Percentiles rank a stretch among this genome's conserved stretches.
Conservation (phyloP, 2,888 invertebrate genomes). For the Phyllotreta cruciferae region DNA sequence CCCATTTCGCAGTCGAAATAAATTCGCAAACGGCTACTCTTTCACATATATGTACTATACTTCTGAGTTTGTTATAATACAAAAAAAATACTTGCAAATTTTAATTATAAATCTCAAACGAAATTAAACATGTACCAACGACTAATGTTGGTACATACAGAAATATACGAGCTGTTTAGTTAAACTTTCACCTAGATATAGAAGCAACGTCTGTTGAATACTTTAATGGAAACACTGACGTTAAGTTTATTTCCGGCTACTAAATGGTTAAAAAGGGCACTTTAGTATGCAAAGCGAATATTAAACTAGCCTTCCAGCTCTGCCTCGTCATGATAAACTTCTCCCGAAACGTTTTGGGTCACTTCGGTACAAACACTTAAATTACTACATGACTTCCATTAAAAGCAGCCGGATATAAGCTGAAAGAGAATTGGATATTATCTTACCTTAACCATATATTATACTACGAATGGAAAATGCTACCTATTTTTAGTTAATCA, state of each 20-base stretch:
- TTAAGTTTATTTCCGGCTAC: slow-evolving; percentile 21
- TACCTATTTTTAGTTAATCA: no score
- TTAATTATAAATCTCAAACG: no score
- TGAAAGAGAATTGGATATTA: no score
- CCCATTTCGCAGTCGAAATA: slow-evolving; percentile 17
- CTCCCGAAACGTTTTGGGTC: slow-evolving; percentile 5
- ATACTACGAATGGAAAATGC: no score
- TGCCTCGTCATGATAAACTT: slow-evolving; percentile 3
- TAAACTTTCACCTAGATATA: no score
- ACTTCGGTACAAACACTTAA: slow-evolving; percentile 9
- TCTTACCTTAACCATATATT: no score
- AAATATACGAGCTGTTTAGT: no score
- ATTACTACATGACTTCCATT: slow-evolving; percentile 5
- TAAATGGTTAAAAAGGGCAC: slow-evolving; percentile 19
- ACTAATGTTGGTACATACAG: no score
- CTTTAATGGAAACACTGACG: slow-evolving; percentile 6
- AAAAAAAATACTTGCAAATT: no score
- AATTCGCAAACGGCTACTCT: background rate
- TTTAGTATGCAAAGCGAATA: slow-evolving; percentile 21
- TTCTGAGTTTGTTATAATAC: no score
- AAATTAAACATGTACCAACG: no score
- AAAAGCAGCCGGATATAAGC: background rate
- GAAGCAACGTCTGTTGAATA: slow-evolving; percentile 4
- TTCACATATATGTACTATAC: no score
- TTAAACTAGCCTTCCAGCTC: slow-evolving; percentile 5